Conservation (phyloP, 2,113 vertebrate genomes). For the Choloepus hoffmanni region DNA sequence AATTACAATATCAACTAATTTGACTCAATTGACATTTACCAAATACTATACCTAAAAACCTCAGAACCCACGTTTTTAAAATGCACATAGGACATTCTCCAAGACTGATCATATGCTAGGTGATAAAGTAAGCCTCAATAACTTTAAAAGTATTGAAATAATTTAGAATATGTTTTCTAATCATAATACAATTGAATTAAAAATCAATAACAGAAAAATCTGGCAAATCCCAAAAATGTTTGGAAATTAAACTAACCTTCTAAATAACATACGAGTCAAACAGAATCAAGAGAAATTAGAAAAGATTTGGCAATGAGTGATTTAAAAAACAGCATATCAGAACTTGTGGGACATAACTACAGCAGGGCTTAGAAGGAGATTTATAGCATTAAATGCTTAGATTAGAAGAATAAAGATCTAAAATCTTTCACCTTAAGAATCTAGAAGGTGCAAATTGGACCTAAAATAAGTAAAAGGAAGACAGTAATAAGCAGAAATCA, state of each 20-base stretch:
- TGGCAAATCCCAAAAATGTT: not conserved
- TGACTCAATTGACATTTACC: not conserved
- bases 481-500: not conserved
- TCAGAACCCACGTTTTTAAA: not conserved
- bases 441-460: not conserved
- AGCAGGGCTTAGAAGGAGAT: not conserved
- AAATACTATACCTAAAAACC: not conserved
- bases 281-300: not conserved
- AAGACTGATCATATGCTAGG: not conserved
- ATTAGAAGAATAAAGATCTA: not conserved
- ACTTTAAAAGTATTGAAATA: not conserved
- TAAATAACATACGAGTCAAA: not conserved
- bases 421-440: not conserved
- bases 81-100: not conserved
- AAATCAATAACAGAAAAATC: not conserved
- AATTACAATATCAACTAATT: not conserved
- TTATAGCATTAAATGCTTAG: not conserved
- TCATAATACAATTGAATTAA: not conserved
- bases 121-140: not conserved
- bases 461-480: slow-evolving; percentile 6
- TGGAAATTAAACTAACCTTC: not conserved
- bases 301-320: not conserved
- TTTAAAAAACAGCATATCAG: not conserved
- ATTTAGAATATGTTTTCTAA: not conserved
- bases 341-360: not conserved